phyloP scores from a whole-genome alignment of 2,888 invertebrate genomes.

The Clanis bilineata region DNA sequence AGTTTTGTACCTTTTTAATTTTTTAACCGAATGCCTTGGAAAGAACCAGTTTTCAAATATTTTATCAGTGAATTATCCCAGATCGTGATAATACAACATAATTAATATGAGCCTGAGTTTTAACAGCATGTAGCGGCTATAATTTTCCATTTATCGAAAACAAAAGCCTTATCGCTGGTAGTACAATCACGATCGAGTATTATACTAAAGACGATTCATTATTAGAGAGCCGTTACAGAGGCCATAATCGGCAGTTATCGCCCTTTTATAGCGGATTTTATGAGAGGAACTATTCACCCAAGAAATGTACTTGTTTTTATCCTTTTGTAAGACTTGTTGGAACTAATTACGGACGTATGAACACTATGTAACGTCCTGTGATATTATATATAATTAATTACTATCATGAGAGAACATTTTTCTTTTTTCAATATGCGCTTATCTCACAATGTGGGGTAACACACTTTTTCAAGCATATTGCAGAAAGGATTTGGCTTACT shows the following conservation, averaged over 20 bases:
- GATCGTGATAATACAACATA: not conserved
- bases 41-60: not conserved
- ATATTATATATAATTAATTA: too few relatives aligned
- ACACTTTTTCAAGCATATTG: too few relatives aligned
- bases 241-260: conserved; percentile 80
- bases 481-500: too few relatives aligned
- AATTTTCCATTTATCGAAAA: conserved; percentile 46
- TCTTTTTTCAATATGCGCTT: not conserved
- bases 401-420: not conserved
- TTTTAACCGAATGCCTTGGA: not conserved
- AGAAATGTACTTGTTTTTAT: conserved; percentile 70
- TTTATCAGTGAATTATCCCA: not conserved
- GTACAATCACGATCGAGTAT: conserved; percentile 67
- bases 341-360: conserved; percentile 52
- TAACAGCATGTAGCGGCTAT: not conserved
- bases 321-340: conserved; percentile 59
- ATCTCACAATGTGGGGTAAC: not conserved
- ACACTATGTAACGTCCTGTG: not conserved
- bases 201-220: conserved; percentile 82
- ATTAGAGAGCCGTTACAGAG: conserved; percentile 76
- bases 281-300: conserved; percentile 79
- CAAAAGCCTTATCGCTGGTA: conserved; percentile 52
- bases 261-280: conserved; percentile 82
- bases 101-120: not conserved
- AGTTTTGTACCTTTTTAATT: not conserved